A percentile compares a stretch with the other conserved stretches of the same genome.
These are phyloP conservation scores for Pherbina coryleti DNA, from an alignment of 2,888 invertebrate genomes.

Conservation along the genomic window DNA sequence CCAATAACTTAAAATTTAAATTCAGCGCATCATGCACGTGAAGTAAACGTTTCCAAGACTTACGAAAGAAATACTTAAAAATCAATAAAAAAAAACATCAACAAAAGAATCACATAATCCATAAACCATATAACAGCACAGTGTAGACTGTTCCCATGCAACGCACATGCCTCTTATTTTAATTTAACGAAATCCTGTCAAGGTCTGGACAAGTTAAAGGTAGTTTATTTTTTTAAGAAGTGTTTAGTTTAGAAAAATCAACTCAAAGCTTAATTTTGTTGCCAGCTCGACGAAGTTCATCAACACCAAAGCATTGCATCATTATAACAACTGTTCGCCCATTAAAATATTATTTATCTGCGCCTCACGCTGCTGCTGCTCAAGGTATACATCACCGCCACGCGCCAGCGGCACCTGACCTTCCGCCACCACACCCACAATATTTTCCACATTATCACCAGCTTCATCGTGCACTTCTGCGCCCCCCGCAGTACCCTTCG, in stretches of 20 bases:
- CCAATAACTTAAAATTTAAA: neutral
- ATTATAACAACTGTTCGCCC: constrained; percentile 35
- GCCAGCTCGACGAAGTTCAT: neutral
- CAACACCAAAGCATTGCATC: neutral
- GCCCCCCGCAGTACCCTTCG: constrained; percentile 46
- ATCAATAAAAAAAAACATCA: neutral
- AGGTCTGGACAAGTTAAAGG: neutral
- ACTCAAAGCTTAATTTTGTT: neutral
- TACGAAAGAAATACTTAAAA: neutral
- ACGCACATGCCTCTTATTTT: neutral
- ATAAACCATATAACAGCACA: neutral
- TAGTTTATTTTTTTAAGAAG: neutral
- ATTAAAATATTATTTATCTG: constrained; percentile 33
- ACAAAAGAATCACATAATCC: constrained; percentile 5
- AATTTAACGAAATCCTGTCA: neutral
- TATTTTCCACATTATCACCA: constrained; percentile 19
- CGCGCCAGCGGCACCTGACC: constrained; percentile 36
- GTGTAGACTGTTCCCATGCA: neutral
- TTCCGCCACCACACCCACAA: constrained; percentile 31
- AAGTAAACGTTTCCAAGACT: neutral
- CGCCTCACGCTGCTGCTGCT: constrained; percentile 40
- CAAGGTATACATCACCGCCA: constrained; percentile 43
- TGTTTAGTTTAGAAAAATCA: neutral
- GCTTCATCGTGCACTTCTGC: constrained; percentile 36
- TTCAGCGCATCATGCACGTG: neutral